Evolutionary conservation across 2,888 invertebrate genomes (phyloP), one percentile per base, ranked within the genome.

Genomic region (Ormyrus pomaceus): DNA sequence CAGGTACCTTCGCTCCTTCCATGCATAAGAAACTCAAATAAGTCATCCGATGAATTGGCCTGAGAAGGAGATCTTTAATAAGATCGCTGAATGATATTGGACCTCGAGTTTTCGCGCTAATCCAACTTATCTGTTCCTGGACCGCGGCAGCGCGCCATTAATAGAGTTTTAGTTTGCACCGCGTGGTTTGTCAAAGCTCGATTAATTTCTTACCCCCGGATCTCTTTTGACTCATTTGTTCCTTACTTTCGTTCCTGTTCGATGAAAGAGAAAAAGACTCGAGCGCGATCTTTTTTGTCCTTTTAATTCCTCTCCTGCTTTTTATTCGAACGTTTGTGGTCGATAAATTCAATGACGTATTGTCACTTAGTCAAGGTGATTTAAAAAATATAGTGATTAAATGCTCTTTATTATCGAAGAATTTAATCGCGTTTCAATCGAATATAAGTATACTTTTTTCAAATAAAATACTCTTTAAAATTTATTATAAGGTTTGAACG

Each of bases 21-120:
- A 34, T 34, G 34, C 34, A 34, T 34, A 79, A 68, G 80, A 81
- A 86, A 86, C 86, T 87, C 87, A 85, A 87, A 87, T 87, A 87
- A 87, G 85, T 86, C 85, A 84, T 85, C 85, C 85, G 85, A 84
- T 84, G 84, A 83, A 85, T 84, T 84, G 73, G 75, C 77, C 10
- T 19, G 81, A 34, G 34, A 83, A 82, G 85, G 86, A 34, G 34
- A 84, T 86, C 87, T 86, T 85, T 87, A 86, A 87, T 87, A 87
- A 88, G 87, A 88, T 88, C 86, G 84, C 83, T 82, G 83, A 77
- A 84, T 83, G 85, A 87, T 87, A 87, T 84, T 84, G 82, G 70
- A 83, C 81, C 82, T 82, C 78, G 83, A 85, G 83, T 85, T 84
- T 79, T 77, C 77, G 82, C 83, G 83, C 83, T 86, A 86, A 85